Evolutionary conservation across 2,888 invertebrate species (phyloP), one percentile per base, ranked within the genome.

Genomic region (Homarus gammarus): DNA sequence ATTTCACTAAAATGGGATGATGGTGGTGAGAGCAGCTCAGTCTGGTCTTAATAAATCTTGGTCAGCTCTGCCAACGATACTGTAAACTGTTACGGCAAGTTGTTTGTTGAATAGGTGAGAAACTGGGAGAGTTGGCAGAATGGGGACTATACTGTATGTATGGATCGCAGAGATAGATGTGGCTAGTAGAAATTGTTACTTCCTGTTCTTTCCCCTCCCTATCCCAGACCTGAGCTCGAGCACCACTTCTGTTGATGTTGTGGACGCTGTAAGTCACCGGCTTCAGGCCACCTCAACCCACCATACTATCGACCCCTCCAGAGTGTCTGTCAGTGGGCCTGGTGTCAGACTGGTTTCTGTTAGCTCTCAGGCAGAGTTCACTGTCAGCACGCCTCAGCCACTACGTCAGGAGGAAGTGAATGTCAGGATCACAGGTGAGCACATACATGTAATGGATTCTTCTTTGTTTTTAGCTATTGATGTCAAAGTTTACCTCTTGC

Each of bases 261-360:
- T 61, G 18, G 89, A 89, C 70, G 89, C 89, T 49, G 89, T 84
- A 6, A 73, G 64, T 33, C 89, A 89, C 79, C 84, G 89, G n/a
- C 73, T 89, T 27, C 89, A 85, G 36, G 44, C 56, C 38, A 31
- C 70, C 31, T 72, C 87, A 22, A 51, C 56, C 27, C n/a, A 36
- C 12, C 40, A 51, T 61, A 70, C 56, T 75, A 49, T 91, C 31
- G 91, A 91, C 64, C 83, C 91, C 22, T 84, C 89, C 18, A 56
- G 91, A 64, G 90, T 92, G 27, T 79, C 89, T 73, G 95, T 95
- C 10, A 95, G 94, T 91, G 96, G 96, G 10, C 95, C 95, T 91
- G 96, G 96, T 0, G 94, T 96, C 31, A 95, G 95, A 85, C 94
- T 95, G 82, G 94, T 95, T 49, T 95, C 95, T 8, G 95, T 96